A percentile compares a stretch with the other conserved stretches of the same genome.
phyloP scores from a whole-genome alignment of 2,113 vertebrate species.

The Canis aureus region DNA sequence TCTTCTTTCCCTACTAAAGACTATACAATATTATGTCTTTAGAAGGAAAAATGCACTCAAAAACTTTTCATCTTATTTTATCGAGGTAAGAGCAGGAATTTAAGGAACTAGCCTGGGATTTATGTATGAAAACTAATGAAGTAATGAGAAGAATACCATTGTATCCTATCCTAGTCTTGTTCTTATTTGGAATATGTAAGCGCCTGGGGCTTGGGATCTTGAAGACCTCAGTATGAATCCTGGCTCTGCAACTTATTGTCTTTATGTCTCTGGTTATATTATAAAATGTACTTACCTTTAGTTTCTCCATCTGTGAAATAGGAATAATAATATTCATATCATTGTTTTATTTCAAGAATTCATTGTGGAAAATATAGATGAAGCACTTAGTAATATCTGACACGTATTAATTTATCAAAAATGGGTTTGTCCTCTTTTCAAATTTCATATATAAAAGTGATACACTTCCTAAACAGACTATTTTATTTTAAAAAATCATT shows the following conservation, averaged over 20 bases:
- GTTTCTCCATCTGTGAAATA: not conserved
- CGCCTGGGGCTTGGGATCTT: not conserved
- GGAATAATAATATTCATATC: not conserved
- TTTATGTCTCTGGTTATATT: not conserved
- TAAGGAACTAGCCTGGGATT: not conserved
- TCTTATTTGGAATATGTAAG: not conserved
- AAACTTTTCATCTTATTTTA: not conserved
- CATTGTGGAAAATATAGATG: not conserved
- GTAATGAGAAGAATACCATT: not conserved
- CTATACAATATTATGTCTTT: not conserved
- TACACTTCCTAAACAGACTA: not conserved
- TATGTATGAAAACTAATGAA: not conserved
- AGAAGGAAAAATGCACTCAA: not conserved
- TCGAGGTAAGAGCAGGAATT: slow-evolving; percentile 21
- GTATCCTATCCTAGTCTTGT: not conserved
- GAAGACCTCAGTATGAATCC: not conserved
- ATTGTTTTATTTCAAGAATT: slow-evolving; percentile 1
- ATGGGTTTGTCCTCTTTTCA: not conserved
- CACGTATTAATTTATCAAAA: not conserved
- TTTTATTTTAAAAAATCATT: slow-evolving; percentile 8
- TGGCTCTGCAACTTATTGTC: not conserved
- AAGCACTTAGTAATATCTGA: not conserved
- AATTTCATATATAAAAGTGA: not conserved
- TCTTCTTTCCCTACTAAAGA: not conserved
- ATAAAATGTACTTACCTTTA: not conserved